Base-by-base conservation (phyloP, 2,888 invertebrate genomes). In the Parnassius smintheus region DNA sequence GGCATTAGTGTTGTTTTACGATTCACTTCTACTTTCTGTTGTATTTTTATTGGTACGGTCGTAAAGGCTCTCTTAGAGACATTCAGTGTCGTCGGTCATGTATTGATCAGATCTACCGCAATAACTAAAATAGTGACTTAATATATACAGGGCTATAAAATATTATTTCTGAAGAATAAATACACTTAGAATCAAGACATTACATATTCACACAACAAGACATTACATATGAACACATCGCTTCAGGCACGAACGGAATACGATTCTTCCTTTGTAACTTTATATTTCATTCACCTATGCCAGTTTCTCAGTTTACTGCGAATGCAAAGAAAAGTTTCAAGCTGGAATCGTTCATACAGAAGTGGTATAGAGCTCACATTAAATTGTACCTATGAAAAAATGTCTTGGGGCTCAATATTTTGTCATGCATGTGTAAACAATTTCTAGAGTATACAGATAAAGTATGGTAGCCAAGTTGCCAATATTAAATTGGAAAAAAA, bases 1-100 rank as follows among this genome's bases (percentile, higher is more conserved):
- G 75, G 83, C 85, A 88, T 89, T 87, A 89, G 85, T 83, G 82
- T 82, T 86, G 84, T 84, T 88, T 88, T 87, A 88, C 82, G 85
- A 83, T 84, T 85, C 78, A 85, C 82, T 85, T 81, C 77, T 80
- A 81, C 80, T 81, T 81, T 81, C 80, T 77, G 78, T 80, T 80
- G 77, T 81, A 82, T 71, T 80, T 85, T 85, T 86, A 83, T 83
- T 81, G 80, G 75, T 58, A 65, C 66, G 70, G 70, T 77, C 77
- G 79, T 84, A 82, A 84, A 83, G 75, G 72, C 70, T 67, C 72
- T 73, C 71, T 73, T 76, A 72, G 75, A 72, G 68, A 60, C 13
- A 22, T 59, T 53, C 13, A 50, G 35, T 61, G 56, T 61, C 56
- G 56, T 59, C 55, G 46, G 56, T 49, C 62, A 59, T 59, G 62